Conservation (phyloP, 2,888 invertebrate genomes). For the Amblyjoppa proteus region DNA sequence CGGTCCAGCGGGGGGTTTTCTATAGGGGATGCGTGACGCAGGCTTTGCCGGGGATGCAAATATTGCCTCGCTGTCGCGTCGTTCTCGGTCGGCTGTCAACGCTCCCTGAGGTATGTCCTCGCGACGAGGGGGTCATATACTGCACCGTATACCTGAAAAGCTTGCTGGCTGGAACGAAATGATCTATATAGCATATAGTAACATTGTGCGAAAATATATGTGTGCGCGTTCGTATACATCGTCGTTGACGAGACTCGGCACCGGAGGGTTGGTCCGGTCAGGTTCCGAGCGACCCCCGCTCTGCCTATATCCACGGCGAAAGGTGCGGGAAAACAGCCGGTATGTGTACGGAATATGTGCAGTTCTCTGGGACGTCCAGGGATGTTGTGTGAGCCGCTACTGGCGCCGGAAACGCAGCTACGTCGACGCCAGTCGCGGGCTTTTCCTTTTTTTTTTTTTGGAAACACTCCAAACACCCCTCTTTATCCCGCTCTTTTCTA, state of each 20-base stretch:
- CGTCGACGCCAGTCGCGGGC: conserved; percentile 18
- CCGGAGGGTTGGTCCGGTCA: conserved; percentile 12
- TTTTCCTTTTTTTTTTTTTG: conserved; percentile 70
- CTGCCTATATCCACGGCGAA: not conserved
- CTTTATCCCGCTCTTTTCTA: conserved; percentile 50
- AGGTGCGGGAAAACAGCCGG: not conserved
- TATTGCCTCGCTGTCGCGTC: conserved; percentile 66
- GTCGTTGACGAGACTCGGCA: conserved; percentile 2
- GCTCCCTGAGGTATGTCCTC: conserved; percentile 63
- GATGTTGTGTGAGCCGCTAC: conserved; percentile 6
- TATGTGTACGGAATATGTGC: not conserved
- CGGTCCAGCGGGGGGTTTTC: not conserved
- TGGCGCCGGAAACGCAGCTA: conserved; percentile 55
- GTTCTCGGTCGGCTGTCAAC: conserved; percentile 64
- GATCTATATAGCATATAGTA: not conserved
- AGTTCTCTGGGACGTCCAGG: conserved; percentile 9
- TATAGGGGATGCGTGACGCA: conserved; percentile 36
- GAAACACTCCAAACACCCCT: conserved; percentile 73
- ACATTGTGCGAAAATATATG: conserved; percentile 9
- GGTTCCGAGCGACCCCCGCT: conserved; percentile 9
- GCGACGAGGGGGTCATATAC: conserved; percentile 37
- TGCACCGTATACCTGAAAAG: conserved; percentile 37
- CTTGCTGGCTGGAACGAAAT: conserved; percentile 15
- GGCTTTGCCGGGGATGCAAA: conserved; percentile 57
- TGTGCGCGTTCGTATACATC: not conserved